Evolutionary conservation across 30 jellyfish, hydroid and myxozoan species (phyloP).

Genomic region (Aurelia aurita): DNA sequence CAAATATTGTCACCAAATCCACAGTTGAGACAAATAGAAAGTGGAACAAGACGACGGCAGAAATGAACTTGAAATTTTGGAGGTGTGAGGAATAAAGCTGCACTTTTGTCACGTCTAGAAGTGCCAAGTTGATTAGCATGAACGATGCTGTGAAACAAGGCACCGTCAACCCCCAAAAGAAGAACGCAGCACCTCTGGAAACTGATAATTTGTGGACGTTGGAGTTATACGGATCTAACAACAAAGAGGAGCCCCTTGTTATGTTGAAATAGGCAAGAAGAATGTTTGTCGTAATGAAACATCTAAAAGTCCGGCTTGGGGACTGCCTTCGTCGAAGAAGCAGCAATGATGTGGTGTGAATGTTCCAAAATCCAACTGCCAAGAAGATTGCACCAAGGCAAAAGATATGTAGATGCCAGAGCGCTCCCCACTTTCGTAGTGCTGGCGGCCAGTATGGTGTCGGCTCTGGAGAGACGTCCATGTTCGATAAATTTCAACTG

Average conservation of each 20-base stretch:
- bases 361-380: constrained; percentile 19
- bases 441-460: constrained; percentile 56
- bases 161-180: constrained; percentile 49
- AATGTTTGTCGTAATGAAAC: constrained; percentile 15
- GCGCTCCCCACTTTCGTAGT: constrained; percentile 39
- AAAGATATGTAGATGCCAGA: constrained; percentile 54
- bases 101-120: constrained; percentile 58
- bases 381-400: constrained; percentile 29
- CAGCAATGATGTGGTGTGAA: constrained; percentile 16
- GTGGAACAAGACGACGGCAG: constrained; percentile 3
- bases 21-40: constrained; percentile 31
- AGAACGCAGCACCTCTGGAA: constrained; percentile 38
- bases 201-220: constrained; percentile 13
- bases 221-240: constrained; percentile 63
- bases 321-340: neutral
- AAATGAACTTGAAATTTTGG: constrained; percentile 40
- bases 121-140: constrained; percentile 50
- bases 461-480: constrained; percentile 66
- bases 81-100: constrained; percentile 57
- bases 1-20: constrained; percentile 37
- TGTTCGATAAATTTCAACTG: too few relatives aligned
- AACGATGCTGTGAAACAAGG: constrained; percentile 68
- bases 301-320: constrained; percentile 28
- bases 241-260: constrained; percentile 34
- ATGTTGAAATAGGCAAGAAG: constrained; percentile 38